Conservation (phyloP, 2,113 vertebrate species). For the Myxocyprinus asiaticus region DNA sequence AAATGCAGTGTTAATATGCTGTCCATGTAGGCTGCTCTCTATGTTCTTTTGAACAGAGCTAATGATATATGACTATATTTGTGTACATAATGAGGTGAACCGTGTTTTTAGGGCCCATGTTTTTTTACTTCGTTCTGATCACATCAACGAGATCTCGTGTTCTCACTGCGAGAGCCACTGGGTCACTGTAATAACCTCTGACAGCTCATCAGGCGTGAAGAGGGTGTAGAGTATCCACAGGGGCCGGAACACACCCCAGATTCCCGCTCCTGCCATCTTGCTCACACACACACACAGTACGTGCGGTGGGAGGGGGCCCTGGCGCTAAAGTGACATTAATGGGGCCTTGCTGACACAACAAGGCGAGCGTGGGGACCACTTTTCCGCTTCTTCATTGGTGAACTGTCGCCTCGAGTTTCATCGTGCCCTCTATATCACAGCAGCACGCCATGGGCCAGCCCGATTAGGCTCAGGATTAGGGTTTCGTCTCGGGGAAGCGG, state of each 20-base stretch:
- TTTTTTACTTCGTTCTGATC: neutral
- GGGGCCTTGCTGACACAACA: constrained; percentile 80
- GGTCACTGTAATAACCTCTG: constrained; percentile 74
- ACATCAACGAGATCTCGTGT: constrained; percentile 24
- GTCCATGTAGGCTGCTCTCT: neutral
- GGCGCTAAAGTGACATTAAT: constrained; percentile 82
- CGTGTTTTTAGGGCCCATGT: neutral
- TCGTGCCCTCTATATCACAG: constrained; percentile 64
- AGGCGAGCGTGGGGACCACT: constrained; percentile 76
- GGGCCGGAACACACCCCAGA: constrained; percentile 71
- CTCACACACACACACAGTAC: constrained; percentile 52
- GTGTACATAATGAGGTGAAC: neutral
- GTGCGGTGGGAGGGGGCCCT: constrained; percentile 66
- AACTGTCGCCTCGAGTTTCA: constrained; percentile 76
- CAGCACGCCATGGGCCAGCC: constrained; percentile 54
- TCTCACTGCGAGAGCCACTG: constrained; percentile 17
- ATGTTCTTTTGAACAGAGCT: neutral
- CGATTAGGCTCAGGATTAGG: constrained; percentile 71
- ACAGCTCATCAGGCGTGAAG: constrained; percentile 76
- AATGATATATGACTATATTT: constrained; percentile 2
- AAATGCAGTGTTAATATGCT: neutral
- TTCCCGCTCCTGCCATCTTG: constrained; percentile 72
- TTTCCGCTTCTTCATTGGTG: constrained; percentile 78
- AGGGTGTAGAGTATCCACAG: constrained; percentile 79
- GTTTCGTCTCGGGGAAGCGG: constrained; percentile 76